Evolutionary conservation across 2,797 vertebrate genomes (phyloP).

Genomic region (Sebastes itinus): DNA sequence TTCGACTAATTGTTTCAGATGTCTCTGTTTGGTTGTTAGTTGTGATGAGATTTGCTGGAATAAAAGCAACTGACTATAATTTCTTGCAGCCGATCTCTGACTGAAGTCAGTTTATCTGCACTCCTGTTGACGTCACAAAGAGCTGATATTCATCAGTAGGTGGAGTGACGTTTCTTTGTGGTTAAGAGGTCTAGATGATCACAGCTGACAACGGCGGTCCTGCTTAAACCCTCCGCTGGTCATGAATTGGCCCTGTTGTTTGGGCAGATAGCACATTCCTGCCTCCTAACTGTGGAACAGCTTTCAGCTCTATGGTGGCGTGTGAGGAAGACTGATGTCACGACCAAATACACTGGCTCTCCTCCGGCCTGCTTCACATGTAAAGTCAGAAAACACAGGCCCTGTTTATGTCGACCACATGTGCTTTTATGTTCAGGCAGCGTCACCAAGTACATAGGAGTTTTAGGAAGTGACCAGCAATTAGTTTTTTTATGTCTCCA

Average conservation of each 20-base stretch:
- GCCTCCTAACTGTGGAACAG: slow-evolving; percentile 20
- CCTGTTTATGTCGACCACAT: slow-evolving; percentile 42
- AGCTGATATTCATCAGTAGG: background rate
- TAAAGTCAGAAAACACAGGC: slow-evolving; percentile 6
- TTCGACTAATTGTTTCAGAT: background rate
- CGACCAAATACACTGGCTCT: slow-evolving; percentile 12
- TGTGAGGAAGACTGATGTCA: slow-evolving; percentile 63
- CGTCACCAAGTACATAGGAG: background rate
- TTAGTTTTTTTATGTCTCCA: slow-evolving; percentile 21
- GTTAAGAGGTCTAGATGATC: background rate
- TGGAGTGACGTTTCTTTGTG: background rate
- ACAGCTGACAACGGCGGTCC: slow-evolving; percentile 5
- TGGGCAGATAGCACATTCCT: slow-evolving; percentile 65
- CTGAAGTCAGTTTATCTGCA: background rate
- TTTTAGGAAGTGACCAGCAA: slow-evolving; percentile 42
- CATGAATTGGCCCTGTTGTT: slow-evolving; percentile 36
- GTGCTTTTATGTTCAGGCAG: slow-evolving; percentile 28
- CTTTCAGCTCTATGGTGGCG: slow-evolving; percentile 57
- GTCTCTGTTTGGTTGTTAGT: background rate
- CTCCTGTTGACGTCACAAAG: background rate
- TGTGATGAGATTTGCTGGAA: background rate
- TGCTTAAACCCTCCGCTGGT: slow-evolving; percentile 3
- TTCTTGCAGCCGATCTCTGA: background rate
- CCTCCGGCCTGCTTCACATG: slow-evolving; percentile 25
- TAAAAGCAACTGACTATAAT: background rate